Evolutionary conservation across 2,888 invertebrate species (phyloP), one percentile per base, ranked within the genome.

Genomic region (Sphaerophoria rueppellii): DNA sequence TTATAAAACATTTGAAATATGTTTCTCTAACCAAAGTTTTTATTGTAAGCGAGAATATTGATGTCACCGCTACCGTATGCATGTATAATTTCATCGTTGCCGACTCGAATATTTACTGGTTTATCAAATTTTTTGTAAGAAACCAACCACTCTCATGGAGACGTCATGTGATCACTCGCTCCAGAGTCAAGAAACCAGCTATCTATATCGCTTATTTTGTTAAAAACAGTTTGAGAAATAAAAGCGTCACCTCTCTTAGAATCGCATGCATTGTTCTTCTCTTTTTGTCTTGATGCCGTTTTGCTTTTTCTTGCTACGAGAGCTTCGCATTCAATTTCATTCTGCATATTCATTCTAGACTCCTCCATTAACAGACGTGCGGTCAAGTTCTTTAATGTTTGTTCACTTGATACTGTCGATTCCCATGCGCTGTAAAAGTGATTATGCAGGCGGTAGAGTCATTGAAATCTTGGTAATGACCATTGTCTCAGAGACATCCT

Each of bases 121-220:
- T 50, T 57, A 6, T 72, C 58, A 71, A 77, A 71, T 55, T 54
- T 61, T 7, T 54, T 60, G 34, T 32, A 71, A 48, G 52, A 48
- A 24, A 46, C 32, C 2, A 40, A 77, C 57, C 77, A 76, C 4
- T 70, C 55, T 50, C 37, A 55, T 35, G 37, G n/a, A 32, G 48
- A 63, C 2, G 58, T 67, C 83, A 87, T 86, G 57, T 87, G 87
- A 24, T 87, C 78, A 35, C 83, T 87, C 1, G 87, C 82, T n/a
- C 81, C 86, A 9, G 78, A 80, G 60, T 87, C 87, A n/a, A 86
- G 52, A 74, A 55, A 85, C 86, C 87, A 87, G 32, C 71, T 60
- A 14, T 75, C 52, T 34, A 14, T 46, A 46, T 61, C 52, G 4
- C 58, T 32, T 48, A 11, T 52, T 48, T 69, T 43, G 9, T n/a